Evolutionary conservation across 2,888 invertebrate species (phyloP).

Genomic region (Trichacis sp.): DNA sequence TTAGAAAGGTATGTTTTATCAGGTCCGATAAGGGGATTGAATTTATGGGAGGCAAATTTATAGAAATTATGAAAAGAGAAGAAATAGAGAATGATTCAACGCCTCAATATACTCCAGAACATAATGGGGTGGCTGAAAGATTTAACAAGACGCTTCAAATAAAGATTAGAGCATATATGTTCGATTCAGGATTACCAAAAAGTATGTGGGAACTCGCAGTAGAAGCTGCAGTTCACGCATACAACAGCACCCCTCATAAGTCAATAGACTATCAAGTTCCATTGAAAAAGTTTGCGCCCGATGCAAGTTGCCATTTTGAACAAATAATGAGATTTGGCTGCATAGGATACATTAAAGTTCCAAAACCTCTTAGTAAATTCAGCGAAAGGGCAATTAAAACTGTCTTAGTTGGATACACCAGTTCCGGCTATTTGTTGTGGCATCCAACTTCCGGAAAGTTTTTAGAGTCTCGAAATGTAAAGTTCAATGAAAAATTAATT

Average conservation of each 20-base stretch:
- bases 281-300: slow-evolving; percentile 19
- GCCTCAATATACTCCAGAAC: slow-evolving; percentile 15
- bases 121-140: slow-evolving; percentile 33
- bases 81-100: slow-evolving; percentile 8
- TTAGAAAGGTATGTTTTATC: slow-evolving; percentile 42
- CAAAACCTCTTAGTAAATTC: slow-evolving; percentile 23
- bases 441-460: slow-evolving; percentile 24
- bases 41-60: too few species aligned
- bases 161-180: slow-evolving; percentile 23
- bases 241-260: too few species aligned
- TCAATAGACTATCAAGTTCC: slow-evolving; percentile 17
- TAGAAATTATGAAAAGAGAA: slow-evolving; percentile 15
- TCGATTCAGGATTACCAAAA: too few species aligned
- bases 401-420: slow-evolving; percentile 25
- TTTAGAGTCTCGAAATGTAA: slow-evolving; percentile 19
- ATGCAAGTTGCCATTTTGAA: slow-evolving; percentile 20
- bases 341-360: slow-evolving; percentile 29
- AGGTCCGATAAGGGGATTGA: slow-evolving; percentile 37
- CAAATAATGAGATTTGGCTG: slow-evolving; percentile 27
- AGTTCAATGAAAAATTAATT: slow-evolving; percentile 14
- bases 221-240: slow-evolving; percentile 33
- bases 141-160: too few species aligned
- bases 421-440: slow-evolving; percentile 40
- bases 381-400: slow-evolving; percentile 14
- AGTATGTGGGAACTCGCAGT: too few species aligned